Conservation (phyloP, 2,113 vertebrate species). For the Orycteropus afer region DNA sequence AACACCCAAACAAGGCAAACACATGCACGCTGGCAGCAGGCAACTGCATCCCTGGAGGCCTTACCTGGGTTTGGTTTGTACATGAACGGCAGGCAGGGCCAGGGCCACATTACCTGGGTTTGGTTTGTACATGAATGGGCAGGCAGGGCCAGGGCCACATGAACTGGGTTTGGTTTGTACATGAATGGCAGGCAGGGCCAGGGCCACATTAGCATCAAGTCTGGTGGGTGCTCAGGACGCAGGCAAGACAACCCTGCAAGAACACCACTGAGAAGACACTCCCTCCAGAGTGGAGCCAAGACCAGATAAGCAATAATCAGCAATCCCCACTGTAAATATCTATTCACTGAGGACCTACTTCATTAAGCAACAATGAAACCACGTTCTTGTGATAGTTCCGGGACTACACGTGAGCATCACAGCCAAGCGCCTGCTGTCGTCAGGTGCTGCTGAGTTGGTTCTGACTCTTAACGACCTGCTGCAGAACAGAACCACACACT, state of each 20-base stretch:
- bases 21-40: fast-evolving
- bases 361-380: background rate
- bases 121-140: too few relatives aligned
- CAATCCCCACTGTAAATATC: background rate
- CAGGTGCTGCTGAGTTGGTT: background rate
- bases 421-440: background rate
- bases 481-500: background rate
- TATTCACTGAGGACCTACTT: background rate
- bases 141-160: too few relatives aligned
- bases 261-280: background rate
- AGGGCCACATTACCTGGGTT: too few relatives aligned
- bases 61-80: background rate
- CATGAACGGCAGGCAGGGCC: background rate
- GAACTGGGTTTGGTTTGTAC: background rate
- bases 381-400: background rate
- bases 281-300: background rate
- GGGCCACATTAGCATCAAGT: too few relatives aligned
- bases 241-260: background rate
- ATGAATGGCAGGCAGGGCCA: background rate
- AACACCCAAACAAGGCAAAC: slow-evolving; percentile 7
- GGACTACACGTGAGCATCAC: too few relatives aligned
- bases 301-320: background rate
- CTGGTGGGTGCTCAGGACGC: background rate
- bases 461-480: background rate
- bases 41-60: background rate